Conservation (phyloP, 2,888 invertebrate genomes). For the Lymantria monacha region DNA sequence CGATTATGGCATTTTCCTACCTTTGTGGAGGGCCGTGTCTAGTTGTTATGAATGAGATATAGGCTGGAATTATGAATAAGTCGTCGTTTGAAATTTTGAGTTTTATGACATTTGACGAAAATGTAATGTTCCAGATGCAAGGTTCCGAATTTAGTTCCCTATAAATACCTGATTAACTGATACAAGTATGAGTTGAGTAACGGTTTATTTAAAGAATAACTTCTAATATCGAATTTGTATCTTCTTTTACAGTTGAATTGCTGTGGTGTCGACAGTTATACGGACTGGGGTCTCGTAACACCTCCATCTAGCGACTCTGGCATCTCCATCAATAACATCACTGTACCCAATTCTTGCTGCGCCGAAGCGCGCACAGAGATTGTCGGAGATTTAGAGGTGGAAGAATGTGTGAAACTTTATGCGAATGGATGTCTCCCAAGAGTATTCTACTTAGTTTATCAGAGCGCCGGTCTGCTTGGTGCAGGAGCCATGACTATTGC, state of each 20-base stretch:
- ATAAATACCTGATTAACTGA: too few species aligned
- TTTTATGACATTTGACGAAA: too few species aligned
- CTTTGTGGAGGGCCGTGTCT: too few species aligned
- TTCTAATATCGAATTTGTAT: too few species aligned
- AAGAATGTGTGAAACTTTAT: conserved; percentile 63
- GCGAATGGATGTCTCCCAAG: conserved; percentile 84
- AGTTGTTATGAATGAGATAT: too few species aligned
- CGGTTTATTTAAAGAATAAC: too few species aligned
- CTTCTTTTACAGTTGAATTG: conserved; percentile 81
- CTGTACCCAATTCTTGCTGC: conserved; percentile 84
- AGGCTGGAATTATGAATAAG: too few species aligned
- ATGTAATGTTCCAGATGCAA: too few species aligned
- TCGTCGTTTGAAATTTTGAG: too few species aligned
- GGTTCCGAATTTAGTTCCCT: too few species aligned
- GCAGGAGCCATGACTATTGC: conserved; percentile 91
- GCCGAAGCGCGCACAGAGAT: conserved; percentile 46
- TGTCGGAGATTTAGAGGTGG: conserved; percentile 34
- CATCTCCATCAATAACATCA: conserved; percentile 61
- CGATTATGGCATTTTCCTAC: too few species aligned
- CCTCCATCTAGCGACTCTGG: conserved; percentile 45
- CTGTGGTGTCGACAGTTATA: conserved; percentile 84
- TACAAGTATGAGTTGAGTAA: too few species aligned
- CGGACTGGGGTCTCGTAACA: conserved; percentile 81
- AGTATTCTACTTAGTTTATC: conserved; percentile 84
- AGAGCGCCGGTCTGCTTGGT: conserved; percentile 87